phyloP scores from a whole-genome alignment of 2,888 invertebrate species.

The Vesta saturnalis region DNA sequence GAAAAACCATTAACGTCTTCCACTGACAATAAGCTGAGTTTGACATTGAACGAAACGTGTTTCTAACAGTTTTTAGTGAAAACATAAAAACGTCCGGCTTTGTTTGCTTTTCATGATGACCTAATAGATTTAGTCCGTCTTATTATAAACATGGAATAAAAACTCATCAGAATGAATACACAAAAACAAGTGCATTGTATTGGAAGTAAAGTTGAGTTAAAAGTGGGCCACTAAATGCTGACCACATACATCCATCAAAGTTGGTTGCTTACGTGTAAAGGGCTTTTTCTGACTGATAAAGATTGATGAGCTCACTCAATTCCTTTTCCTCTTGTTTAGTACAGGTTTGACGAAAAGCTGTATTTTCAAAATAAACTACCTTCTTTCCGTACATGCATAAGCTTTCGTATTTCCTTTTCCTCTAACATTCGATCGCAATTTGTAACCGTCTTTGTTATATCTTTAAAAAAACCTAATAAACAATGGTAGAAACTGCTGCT shows the following conservation, averaged over 20 bases:
- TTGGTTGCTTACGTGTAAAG: constrained; percentile 25
- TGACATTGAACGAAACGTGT: background rate
- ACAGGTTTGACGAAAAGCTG: constrained; percentile 24
- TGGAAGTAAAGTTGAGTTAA: constrained; percentile 26
- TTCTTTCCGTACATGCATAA: background rate
- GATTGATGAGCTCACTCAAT: constrained; percentile 32
- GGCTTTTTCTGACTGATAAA: constrained; percentile 32
- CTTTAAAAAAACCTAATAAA: constrained; percentile 8
- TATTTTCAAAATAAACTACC: constrained; percentile 15
- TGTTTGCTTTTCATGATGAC: no score
- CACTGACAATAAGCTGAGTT: background rate
- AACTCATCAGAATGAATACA: background rate
- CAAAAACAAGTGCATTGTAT: background rate
- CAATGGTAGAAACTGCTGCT: background rate
- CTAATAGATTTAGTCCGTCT: no score
- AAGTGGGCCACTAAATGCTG: constrained; percentile 24
- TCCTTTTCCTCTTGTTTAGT: constrained; percentile 24
- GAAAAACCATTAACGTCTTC: constrained; percentile 7
- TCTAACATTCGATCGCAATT: constrained; percentile 8
- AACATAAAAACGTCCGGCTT: no score
- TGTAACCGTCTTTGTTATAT: constrained; percentile 14
- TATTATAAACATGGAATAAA: no score
- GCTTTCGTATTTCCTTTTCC: constrained; percentile 13
- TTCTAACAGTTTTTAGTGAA: background rate
- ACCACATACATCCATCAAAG: constrained; percentile 34